Base-by-base conservation (phyloP, 2,888 invertebrate genomes). In the Agrenia bidenticulata region DNA sequence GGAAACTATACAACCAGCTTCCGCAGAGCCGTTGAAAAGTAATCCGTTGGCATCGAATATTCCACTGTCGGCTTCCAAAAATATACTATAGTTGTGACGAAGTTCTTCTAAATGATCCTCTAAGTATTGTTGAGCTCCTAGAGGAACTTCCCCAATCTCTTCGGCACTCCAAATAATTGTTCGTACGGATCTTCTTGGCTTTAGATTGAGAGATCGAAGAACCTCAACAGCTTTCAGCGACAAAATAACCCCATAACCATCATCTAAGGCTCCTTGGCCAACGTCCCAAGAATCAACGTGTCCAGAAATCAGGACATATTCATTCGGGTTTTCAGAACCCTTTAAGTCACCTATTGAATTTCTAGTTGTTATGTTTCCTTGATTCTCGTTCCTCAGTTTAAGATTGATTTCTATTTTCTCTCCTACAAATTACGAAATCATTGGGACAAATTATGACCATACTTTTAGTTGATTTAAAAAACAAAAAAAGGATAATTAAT, bases 91-190 rank as follows among this genome's bases (percentile, higher is more conserved):
- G 5, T 32, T 32, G n/a, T n/a, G n/a, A n/a, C n/a, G n/a, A n/a
- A 68, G 27, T 24, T 65, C 63, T 7, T 63, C 57, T 13, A 26
- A 1, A 54, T 69, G 66, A 7, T 56, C n/a, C 50, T 55, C 49
- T 7, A 66, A 26, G 24, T 61, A 69, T 39, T 63, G 61, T 39
- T 63, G 39, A 0, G 63, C 69, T 45, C 69, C 69, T 7, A 66
- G 19, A 7, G 63, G 63, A 37, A 63, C 21, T 24, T 51, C 27
- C n/a, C 64, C 50, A 32, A 32, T 32, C 70, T 91, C 91, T 81
- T 92, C 91, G 1, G 84, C 87, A 0, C 91, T 91, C 90, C 90
- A 92, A 75, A 92, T 81, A 60, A 92, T 87, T 23, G 87, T 82
- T 74, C 87, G 83, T 41, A 92, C 78, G 0, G 92, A 91, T 77